Conservation (phyloP, 2,888 invertebrate genomes). For the Temnothorax unifasciatus region DNA sequence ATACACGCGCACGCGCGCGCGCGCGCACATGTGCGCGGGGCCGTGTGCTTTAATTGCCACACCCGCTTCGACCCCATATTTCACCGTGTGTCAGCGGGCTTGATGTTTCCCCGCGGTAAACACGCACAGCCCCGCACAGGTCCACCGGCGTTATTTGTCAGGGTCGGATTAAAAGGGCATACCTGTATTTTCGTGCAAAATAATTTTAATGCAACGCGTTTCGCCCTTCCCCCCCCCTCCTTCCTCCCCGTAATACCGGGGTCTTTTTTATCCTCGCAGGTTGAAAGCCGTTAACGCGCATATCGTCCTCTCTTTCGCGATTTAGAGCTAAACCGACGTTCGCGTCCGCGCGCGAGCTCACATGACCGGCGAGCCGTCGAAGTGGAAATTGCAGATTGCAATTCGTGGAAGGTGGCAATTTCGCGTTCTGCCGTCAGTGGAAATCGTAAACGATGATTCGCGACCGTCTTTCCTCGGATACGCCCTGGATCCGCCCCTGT, state of each 20-base stretch:
- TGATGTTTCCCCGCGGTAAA: constrained; percentile 78
- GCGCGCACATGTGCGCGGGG: neutral
- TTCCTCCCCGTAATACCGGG: neutral
- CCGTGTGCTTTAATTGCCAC: constrained; percentile 75
- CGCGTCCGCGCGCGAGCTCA: no score
- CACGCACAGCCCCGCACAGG: constrained; percentile 70
- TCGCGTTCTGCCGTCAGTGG: neutral
- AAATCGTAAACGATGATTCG: constrained; percentile 36
- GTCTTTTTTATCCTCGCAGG: neutral
- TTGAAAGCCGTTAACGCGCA: constrained; percentile 4
- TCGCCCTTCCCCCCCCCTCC: neutral
- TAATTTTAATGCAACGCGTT: constrained; percentile 14
- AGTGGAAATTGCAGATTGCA: constrained; percentile 23
- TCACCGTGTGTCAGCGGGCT: constrained; percentile 77
- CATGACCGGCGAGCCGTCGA: neutral
- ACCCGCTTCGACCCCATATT: constrained; percentile 77
- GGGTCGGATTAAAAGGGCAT: constrained; percentile 49
- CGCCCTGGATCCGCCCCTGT: constrained; percentile 41
- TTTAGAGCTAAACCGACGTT: neutral
- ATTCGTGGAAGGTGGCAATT: constrained; percentile 1
- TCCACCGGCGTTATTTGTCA: constrained; percentile 55
- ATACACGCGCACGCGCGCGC: neutral
- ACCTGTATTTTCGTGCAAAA: constrained; percentile 7
- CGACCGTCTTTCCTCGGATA: neutral
- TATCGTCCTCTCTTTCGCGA: neutral